phyloP scores from a whole-genome alignment of 1,140 invertebrate genomes.

The Bombus affinis region DNA sequence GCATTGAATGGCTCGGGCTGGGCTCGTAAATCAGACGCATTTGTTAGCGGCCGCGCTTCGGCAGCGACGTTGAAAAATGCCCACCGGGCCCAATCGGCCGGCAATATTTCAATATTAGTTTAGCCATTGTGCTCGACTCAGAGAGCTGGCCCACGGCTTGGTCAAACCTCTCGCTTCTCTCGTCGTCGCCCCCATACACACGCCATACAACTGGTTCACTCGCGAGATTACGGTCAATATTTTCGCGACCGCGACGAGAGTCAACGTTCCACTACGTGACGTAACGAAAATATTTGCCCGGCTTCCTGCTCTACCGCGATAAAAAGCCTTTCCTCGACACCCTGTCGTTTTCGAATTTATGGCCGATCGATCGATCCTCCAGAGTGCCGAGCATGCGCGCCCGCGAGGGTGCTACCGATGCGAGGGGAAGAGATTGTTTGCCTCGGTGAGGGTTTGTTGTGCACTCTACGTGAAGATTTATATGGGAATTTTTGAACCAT shows the following conservation, averaged over 20 bases:
- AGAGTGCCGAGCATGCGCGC: neutral
- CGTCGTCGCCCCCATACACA: no score
- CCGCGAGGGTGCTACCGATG: no score
- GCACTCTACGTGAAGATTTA: neutral
- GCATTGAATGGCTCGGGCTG: slow-evolving; percentile 62
- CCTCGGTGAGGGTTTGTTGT: neutral
- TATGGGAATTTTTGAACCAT: no score
- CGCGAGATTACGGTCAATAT: slow-evolving; percentile 40
- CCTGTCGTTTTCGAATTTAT: slow-evolving; percentile 19
- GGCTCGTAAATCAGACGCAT: slow-evolving; percentile 72
- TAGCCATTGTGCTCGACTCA: slow-evolving; percentile 62
- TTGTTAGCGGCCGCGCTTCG: slow-evolving; percentile 74
- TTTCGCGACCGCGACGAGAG: slow-evolving; percentile 20
- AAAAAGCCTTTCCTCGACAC: neutral
- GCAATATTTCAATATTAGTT: slow-evolving; percentile 81
- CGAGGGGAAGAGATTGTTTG: neutral
- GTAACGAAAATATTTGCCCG: slow-evolving; percentile 50
- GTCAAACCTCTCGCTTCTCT: neutral
- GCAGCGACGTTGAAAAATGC: slow-evolving; percentile 74
- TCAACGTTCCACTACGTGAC: slow-evolving; percentile 16
- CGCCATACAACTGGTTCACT: neutral
- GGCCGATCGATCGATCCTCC: slow-evolving; percentile 15
- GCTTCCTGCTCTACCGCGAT: slow-evolving; percentile 24
- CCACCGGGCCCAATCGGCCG: slow-evolving; percentile 69
- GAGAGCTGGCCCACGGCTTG: slow-evolving; percentile 1